phyloP scores from a whole-genome alignment of 2,113 vertebrate genomes.

The Mus pahari region DNA sequence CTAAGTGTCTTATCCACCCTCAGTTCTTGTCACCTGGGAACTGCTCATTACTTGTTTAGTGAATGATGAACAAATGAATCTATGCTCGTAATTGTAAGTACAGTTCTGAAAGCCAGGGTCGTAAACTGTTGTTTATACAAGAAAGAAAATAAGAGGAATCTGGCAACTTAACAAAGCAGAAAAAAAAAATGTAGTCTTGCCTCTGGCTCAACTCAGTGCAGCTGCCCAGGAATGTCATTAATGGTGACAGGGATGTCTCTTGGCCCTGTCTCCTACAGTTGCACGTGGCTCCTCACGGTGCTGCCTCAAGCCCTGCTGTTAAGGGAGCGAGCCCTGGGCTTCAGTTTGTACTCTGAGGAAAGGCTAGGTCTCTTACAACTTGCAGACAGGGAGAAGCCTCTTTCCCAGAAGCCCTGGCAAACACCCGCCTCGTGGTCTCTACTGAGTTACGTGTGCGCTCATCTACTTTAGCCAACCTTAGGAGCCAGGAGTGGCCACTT shows the following conservation, averaged over 20 bases:
- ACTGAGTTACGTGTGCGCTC: background rate
- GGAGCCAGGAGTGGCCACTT: background rate
- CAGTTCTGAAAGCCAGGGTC: background rate
- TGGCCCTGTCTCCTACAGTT: background rate
- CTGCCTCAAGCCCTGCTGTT: no score
- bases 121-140: background rate
- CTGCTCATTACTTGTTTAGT: background rate
- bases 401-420: background rate
- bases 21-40: background rate
- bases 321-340: background rate
- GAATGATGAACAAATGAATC: background rate
- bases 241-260: background rate
- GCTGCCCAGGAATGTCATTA: background rate
- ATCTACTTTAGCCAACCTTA: background rate
- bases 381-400: background rate
- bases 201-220: background rate
- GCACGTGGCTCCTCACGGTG: rapidly evolving
- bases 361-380: background rate
- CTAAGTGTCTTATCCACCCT: background rate
- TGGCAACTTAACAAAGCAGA: background rate
- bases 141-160: background rate
- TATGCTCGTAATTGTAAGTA: background rate
- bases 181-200: background rate
- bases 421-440: background rate
- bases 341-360: background rate